Base-by-base conservation (phyloP, 2,797 vertebrate species). In the Acipenser transmontanus region DNA sequence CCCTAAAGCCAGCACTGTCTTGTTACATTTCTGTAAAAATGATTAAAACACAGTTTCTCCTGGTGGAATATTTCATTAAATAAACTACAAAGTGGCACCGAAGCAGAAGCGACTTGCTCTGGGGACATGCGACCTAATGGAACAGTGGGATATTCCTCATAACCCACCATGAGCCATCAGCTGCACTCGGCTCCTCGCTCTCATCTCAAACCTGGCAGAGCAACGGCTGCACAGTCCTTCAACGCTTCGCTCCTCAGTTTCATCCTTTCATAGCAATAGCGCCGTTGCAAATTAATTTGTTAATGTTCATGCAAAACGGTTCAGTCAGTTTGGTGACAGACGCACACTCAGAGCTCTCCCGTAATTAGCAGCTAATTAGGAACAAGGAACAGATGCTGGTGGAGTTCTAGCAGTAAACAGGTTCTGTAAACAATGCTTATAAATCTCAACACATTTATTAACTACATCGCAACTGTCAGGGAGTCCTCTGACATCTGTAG, bases 401-500 rank as follows among this genome's bases (percentile, higher is more conserved):
- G 78, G 87, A 93, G 87, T 91, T 92, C 81, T 89, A 84, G 88
- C 89, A 86, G 87, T 90, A 84, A 91, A 91, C 91, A 91, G 90
- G 90, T 91, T 93, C 92, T 88, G 94, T 94, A 95, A 96, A 96
- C 94, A 97, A 95, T 94, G 93, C 91, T 94, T 94, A 88, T 89
- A 88, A 92, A 88, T 91, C 88, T 91, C 90, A 86, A 86, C 88
- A 86, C 91, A 87, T 91, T 91, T 90, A 90, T 92, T 91, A 91
- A 88, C 83, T 84, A 78, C 85, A 84, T 88, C 80, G 84, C 83
- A 83, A 89, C 87, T 89, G 85, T 88, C 87, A 92, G 78, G n/a
- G 7, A 66, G 64, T 60, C 59, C 54, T 11, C 9, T n/a, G 54
- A 11, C 54, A 57, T 11, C 54, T 57, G 54, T n/a, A n/a, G 11